A percentile compares a stretch with the other conserved stretches of the same genome.
phyloP scores from a whole-genome alignment of 2,888 invertebrate genomes.

The Girardia tigrina region DNA sequence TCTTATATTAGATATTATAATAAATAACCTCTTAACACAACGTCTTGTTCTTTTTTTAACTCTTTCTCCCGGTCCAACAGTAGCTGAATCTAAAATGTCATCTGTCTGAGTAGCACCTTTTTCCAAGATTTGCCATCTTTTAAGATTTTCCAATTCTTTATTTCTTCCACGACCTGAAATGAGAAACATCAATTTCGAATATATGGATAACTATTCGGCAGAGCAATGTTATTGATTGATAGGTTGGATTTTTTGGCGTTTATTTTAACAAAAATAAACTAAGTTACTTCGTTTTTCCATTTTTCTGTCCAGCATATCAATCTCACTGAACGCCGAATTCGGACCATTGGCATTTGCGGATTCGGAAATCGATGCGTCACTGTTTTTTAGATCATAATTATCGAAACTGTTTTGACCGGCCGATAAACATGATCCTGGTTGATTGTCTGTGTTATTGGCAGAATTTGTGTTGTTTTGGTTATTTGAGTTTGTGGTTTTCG shows the following conservation, averaged over 20 bases:
- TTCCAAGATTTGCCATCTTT: neutral
- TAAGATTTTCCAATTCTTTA: slow-evolving; percentile 13
- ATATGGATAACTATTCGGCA: too few species aligned
- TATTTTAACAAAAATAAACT: too few species aligned
- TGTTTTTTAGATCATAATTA: slow-evolving; percentile 10
- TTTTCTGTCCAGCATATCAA: neutral
- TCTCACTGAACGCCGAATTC: neutral
- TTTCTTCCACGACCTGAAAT: slow-evolving; percentile 10
- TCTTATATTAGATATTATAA: too few species aligned
- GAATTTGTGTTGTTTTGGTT: neutral
- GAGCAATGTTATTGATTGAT: too few species aligned
- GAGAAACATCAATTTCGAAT: too few species aligned
- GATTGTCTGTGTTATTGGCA: slow-evolving; percentile 1
- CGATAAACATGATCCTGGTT: neutral
- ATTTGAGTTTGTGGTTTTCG: neutral
- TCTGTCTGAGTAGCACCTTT: neutral
- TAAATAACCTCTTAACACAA: neutral
- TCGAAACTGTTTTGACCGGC: slow-evolving; percentile 5
- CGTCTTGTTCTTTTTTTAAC: slow-evolving; percentile 15
- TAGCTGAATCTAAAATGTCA: slow-evolving; percentile 2
- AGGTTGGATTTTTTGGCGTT: too few species aligned
- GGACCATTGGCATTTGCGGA: neutral
- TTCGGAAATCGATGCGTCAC: neutral
- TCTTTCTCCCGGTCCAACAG: neutral
- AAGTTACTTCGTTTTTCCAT: neutral